Evolutionary conservation across 2,888 invertebrate genomes (phyloP), one percentile per base, ranked within the genome.

Genomic region (Gisinianus flammeolus): DNA sequence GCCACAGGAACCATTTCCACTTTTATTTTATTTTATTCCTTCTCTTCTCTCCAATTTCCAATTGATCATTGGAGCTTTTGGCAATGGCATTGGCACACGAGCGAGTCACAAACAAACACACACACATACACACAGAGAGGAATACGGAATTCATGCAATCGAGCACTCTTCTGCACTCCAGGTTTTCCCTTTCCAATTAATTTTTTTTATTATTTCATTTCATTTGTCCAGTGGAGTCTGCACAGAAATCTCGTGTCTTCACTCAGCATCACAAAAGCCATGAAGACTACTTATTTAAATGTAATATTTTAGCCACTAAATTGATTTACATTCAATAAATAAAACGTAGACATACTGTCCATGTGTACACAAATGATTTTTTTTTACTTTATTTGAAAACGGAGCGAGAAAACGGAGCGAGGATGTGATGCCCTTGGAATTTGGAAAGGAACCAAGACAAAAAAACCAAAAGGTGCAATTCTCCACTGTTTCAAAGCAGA

Each of bases 101-200:
- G n/a, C n/a, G n/a, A n/a, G n/a, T n/a, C 56, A 12, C 56, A 56
- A 56, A 56, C 4, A 56, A 56, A 24, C 58, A 58, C 8, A 8
- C 44, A 1, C 3, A 58, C 22, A 3, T n/a, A 22, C 24, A 24
- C 8, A 4, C 22, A n/a, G 24, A 58, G 22, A 58, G 8, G 22
- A 58, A 24, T 58, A n/a, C n/a, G 19, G 22, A 8, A 58, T 6
- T n/a, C 24, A n/a, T 58, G 58, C 10, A 22, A 62, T 62, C 24
- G 4, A 10, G 24, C 24, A 62, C 28, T 22, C 6, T 12, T 26
- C 26, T 62, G n/a, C 62, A 26, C 62, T 28, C 26, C 62, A 62
- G 22, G 62, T 26, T 26, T 62, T 62, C 62, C 26, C 5, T 26
- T 62, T 62, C 62, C 62, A 62, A 62, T 62, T 62, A 62, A 62